phyloP scores from a whole-genome alignment of 2,113 vertebrate species.

The Heliornis fulica region DNA sequence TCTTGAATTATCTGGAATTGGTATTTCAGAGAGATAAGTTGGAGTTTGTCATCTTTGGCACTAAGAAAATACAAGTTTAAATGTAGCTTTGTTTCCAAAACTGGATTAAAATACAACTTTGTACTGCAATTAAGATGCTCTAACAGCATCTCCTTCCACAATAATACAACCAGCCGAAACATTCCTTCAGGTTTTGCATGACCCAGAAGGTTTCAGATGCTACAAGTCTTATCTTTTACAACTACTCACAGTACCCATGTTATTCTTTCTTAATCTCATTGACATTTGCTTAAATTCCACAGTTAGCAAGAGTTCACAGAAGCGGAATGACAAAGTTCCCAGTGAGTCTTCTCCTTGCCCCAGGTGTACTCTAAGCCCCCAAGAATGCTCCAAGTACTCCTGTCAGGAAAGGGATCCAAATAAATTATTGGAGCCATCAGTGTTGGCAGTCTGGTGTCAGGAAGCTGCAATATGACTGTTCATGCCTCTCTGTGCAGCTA shows the following conservation, averaged over 20 bases:
- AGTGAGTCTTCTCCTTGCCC: neutral
- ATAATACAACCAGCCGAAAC: neutral
- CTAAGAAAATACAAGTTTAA: neutral
- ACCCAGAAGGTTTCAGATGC: neutral
- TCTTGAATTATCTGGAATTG: neutral
- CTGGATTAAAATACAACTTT: neutral
- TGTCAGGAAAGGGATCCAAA: neutral
- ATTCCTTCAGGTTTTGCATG: neutral
- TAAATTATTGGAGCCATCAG: neutral
- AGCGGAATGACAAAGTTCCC: neutral
- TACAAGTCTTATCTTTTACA: neutral
- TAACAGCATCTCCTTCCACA: neutral
- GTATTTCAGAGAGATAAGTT: neutral
- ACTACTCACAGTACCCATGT: neutral
- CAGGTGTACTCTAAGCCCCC: neutral
- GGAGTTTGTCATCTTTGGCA: neutral
- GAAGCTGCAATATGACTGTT: constrained; percentile 27
- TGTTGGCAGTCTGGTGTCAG: neutral
- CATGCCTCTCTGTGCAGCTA: neutral
- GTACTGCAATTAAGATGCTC: neutral
- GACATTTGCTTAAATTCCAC: neutral
- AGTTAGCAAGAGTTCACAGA: neutral
- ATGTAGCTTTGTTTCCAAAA: neutral
- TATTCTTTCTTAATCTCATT: neutral
- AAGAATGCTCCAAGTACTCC: neutral